Evolutionary conservation across 2,113 vertebrate genomes (phyloP), one percentile per base, ranked within the genome.

Genomic region (Oostethus manadensis): DNA sequence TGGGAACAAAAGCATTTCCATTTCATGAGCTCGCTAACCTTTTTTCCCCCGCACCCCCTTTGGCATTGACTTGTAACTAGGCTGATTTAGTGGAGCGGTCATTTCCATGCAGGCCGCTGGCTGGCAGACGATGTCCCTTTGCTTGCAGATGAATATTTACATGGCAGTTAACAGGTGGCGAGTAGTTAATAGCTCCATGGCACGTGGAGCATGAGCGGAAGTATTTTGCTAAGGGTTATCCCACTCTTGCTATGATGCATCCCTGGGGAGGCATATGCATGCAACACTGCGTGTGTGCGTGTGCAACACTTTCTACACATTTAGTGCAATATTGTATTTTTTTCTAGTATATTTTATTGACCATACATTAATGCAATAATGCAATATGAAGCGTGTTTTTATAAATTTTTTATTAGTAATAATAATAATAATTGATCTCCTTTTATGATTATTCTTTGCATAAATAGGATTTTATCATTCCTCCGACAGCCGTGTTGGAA

Each of bases 81-180:
- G 87, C 84, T 94, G 93, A 94, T 96, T 94, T 93, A 93, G 88
- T 89, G 65, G 86, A 74, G 88, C 86, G 83, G 63, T 89, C 89
- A 89, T 90, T 90, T 92, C 88, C 79, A 79, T 66, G 65, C 64
- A 69, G 78, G 62, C 68, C 91, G 90, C 91, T 88, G 90, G 90
- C 87, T 91, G 88, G n/a, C 53, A 21, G 87, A 92, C 38, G 38
- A 90, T 82, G 85, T 90, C 90, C 88, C 90, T 90, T 87, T 89
- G 85, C 87, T 89, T 90, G 88, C 89, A 90, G 90, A 92, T 93
- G 91, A 94, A 96, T 96, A 95, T 96, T 95, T 95, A 95, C 93
- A 94, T 93, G 93, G 92, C 92, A 91, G 93, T 93, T 96, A 97
- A 96, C 94, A 96, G 94, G 93, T 96, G 94, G 92, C 87, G 88